Percentiles rank a stretch among this genome's conserved stretches.
Evolutionary conservation across 2,888 invertebrate species (phyloP).

Genomic region (Clitarchus hookeri): DNA sequence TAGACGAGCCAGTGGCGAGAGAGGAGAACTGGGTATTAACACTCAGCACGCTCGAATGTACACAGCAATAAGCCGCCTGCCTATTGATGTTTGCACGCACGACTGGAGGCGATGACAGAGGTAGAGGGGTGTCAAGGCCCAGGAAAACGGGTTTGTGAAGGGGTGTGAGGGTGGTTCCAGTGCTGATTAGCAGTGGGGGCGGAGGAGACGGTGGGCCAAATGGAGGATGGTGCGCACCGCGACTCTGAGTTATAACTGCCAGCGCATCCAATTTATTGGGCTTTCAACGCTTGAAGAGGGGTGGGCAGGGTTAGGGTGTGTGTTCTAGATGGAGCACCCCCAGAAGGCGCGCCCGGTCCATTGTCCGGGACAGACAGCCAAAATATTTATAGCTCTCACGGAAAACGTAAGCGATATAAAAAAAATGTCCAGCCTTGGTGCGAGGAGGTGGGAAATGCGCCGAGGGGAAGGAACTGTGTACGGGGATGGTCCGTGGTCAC

Average conservation of each 20-base stretch:
- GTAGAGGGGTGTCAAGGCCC: too few species aligned
- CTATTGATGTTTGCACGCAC: background rate
- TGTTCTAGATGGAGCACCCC: background rate
- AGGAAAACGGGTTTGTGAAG: too few species aligned
- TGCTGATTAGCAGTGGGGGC: background rate
- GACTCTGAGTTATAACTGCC: background rate
- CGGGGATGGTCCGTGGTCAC: background rate
- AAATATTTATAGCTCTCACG: slow-evolving; percentile 1
- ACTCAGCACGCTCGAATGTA: background rate
- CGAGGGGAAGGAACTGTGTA: background rate
- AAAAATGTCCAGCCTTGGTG: background rate
- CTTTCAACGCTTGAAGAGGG: background rate
- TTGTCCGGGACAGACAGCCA: background rate
- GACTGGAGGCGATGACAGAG: background rate
- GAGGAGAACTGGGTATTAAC: background rate
- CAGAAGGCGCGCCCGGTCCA: background rate
- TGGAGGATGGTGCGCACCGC: background rate
- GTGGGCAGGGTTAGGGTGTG: too few species aligned
- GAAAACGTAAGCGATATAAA: background rate
- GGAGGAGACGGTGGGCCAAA: background rate
- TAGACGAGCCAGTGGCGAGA: background rate
- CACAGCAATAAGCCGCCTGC: background rate
- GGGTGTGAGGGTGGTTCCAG: too few species aligned
- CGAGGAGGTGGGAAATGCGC: background rate
- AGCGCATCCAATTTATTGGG: background rate